Base-by-base conservation (phyloP, 2,888 invertebrate genomes). In the Argynnis bischoffii region DNA sequence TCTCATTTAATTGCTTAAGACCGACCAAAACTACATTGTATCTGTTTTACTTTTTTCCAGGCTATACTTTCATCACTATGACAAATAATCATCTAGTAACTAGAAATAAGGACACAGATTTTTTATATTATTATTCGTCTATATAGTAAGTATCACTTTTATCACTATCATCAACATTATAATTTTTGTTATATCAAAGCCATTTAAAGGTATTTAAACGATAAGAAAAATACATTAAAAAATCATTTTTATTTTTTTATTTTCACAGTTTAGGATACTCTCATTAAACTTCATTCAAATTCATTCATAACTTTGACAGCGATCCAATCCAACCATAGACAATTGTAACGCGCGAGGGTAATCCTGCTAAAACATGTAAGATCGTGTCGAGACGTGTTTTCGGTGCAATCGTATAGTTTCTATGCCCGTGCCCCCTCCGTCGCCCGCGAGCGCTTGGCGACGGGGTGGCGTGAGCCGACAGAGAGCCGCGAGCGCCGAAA, bases 301-400 rank as follows among this genome's bases (percentile, higher is more conserved):
- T 67, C 55, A 16, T 67, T 71, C 55, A 55, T 63, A 81, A 47
- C 26, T 67, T 77, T 81, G 84, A 79, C 79, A 80, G 76, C 61
- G 67, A 70, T 64, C n/a, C n/a, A n/a, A n/a, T n/a, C 35, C 55
- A 54, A 77, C 81, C 87, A 89, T 87, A 88, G 89, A 90, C 84
- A 82, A 88, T 71, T 86, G 86, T 92, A 91, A n/a, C n/a, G n/a
- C n/a, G n/a, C n/a, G n/a, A n/a, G n/a, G n/a, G n/a, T n/a, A n/a
- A n/a, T n/a, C n/a, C n/a, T n/a, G n/a, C n/a, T n/a, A n/a, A n/a
- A n/a, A n/a, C n/a, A n/a, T n/a, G n/a, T n/a, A n/a, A n/a, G n/a
- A n/a, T n/a, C 93, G n/a, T n/a, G n/a, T n/a, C n/a, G n/a, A n/a
- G n/a, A n/a, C n/a, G n/a, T n/a, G n/a, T n/a, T n/a, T n/a, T n/a